Evolutionary conservation across 2,888 invertebrate species (phyloP).

Genomic region (Ernsta delagoae): DNA sequence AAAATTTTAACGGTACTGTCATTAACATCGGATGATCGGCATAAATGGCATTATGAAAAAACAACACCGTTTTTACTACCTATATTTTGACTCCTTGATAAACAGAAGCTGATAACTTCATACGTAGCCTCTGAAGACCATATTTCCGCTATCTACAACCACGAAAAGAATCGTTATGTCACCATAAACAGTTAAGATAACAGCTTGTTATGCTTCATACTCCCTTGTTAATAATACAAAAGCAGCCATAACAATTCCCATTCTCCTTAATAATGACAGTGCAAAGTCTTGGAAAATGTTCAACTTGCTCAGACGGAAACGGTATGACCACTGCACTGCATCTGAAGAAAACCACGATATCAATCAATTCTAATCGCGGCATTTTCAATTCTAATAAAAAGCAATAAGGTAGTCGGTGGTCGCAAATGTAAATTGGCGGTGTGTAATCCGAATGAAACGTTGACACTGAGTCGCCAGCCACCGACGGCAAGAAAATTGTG

Average conservation of each 20-base stretch:
- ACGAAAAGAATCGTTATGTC: conserved; percentile 38
- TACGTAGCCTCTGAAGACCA: conserved; percentile 15
- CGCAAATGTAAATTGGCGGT: conserved; percentile 52
- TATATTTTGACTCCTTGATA: not conserved
- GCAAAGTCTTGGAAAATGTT: conserved; percentile 71
- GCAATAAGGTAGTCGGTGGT: conserved; percentile 40
- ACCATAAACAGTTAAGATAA: conserved; percentile 43
- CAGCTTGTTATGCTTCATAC: conserved; percentile 45
- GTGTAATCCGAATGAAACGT: conserved; percentile 77
- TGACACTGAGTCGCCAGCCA: conserved; percentile 74
- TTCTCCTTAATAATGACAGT: conserved; percentile 71
- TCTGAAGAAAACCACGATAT: conserved; percentile 44
- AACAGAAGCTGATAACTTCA: not conserved
- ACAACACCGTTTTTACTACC: too few relatives aligned
- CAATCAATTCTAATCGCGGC: conserved; percentile 23
- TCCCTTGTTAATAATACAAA: conserved; percentile 61
- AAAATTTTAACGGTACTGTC: too few relatives aligned
- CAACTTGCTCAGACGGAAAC: conserved; percentile 62
- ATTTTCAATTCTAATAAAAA: conserved; percentile 46
- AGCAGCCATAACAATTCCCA: conserved; percentile 68
- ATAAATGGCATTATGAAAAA: too few relatives aligned
- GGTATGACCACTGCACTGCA: conserved; percentile 73
- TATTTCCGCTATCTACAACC: conserved; percentile 31
- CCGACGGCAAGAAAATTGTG: conserved; percentile 71
- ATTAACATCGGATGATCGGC: too few relatives aligned